phyloP scores from a whole-genome alignment of 1,140 invertebrate genomes.

The Neoseiulus cucumeris region DNA sequence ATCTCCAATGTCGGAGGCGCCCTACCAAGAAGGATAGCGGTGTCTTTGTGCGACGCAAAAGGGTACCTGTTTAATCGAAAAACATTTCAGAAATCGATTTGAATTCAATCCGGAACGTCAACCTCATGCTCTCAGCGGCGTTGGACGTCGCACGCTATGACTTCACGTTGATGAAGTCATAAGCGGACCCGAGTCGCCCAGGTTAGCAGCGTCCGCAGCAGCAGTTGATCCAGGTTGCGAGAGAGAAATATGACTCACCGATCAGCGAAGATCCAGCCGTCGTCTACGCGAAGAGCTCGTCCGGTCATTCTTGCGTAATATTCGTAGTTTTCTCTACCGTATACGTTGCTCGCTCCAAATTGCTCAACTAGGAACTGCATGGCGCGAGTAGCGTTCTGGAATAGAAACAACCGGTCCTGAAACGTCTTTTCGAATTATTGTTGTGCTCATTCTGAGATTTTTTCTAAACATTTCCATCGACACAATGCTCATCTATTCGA shows the following conservation, averaged over 20 bases:
- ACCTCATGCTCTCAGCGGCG: too few relatives aligned
- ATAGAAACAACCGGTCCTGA: neutral
- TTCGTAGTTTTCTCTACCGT: constrained; percentile 87
- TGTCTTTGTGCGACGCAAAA: neutral
- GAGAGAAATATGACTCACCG: neutral
- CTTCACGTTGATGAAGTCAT: too few relatives aligned
- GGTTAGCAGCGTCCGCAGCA: neutral
- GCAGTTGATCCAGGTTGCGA: neutral
- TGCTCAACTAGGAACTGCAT: constrained; percentile 92
- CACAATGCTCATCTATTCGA: too few relatives aligned
- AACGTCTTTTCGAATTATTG: too few relatives aligned
- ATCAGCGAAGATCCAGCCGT: constrained; percentile 51
- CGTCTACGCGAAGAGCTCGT: constrained; percentile 66
- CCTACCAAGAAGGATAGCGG: neutral
- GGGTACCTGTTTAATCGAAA: too few relatives aligned
- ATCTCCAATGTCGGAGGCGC: neutral
- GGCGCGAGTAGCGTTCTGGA: constrained; percentile 66
- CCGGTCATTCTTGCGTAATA: constrained; percentile 91
- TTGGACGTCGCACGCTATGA: too few relatives aligned
- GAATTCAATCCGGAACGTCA: too few relatives aligned
- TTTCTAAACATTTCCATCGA: too few relatives aligned
- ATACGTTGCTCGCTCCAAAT: constrained; percentile 81
- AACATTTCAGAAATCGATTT: too few relatives aligned
- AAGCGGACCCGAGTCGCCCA: too few relatives aligned
- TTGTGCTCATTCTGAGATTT: too few relatives aligned